Evolutionary conservation across 2,113 vertebrate genomes (phyloP), one percentile per base, ranked within the genome.

Genomic region (Cyrtonyx montezumae): DNA sequence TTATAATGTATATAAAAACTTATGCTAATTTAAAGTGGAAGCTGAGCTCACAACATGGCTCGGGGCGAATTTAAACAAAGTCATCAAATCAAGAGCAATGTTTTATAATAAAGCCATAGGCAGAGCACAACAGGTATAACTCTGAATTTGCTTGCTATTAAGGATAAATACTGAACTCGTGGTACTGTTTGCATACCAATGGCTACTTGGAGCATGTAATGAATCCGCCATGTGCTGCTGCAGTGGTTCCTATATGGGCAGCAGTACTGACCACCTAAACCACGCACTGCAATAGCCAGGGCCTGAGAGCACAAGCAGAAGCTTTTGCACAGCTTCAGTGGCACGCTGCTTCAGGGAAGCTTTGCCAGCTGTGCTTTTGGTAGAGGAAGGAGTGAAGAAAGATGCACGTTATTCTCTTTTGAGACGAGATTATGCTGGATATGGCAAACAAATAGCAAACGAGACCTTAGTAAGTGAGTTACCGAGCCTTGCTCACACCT

Each of bases 41-140:
- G 74, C 74, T 61, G 71, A 86, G 45, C 43, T 86, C 26, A 81
- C 56, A 58, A 84, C 12, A 7, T 51, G 30, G 73, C 66, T 90
- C 14, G 7, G 84, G 84, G 84, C 48, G 87, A 66, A 76, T 79
- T 91, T 76, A 76, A 91, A 83, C 43, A 26, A 66, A 88, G 88
- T 11, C 73, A 65, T 91, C 70, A 65, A 81, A 90, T 43, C 62
- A 45, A 79, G 78, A 81, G 53, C 58, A 37, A 26, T 88, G 78
- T 51, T 95, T 90, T 84, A 76, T 73, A 49, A 63, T 19, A 62
- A 79, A 93, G 82, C 81, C 63, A 69, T 2, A 66, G 66, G 92
- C 77, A 67, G 76, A 90, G 30, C 53, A 86, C 78, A 76, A 59
- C 71, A 79, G 65, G 76, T 83, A 70, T 90, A 94, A 89, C 55